Conservation (phyloP, 2,888 invertebrate species). For the Morpho deidamia region DNA sequence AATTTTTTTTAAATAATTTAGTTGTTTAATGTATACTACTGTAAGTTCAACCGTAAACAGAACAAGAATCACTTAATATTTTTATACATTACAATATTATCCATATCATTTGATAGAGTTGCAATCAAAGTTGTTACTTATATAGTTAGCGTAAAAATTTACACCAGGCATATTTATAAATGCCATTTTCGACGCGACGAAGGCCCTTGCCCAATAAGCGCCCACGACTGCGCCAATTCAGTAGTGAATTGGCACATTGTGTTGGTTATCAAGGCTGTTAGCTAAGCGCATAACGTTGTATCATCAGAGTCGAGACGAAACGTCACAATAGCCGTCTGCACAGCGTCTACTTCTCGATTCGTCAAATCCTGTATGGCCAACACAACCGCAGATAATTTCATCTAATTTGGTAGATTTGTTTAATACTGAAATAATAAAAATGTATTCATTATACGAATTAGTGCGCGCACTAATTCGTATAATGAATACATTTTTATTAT, state of each 20-base stretch:
- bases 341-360: conserved; percentile 60
- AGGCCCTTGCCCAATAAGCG: conserved; percentile 16
- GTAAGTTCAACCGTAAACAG: too few species aligned
- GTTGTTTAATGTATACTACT: too few species aligned
- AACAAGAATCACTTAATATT: too few species aligned
- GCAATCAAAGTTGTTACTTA: too few species aligned
- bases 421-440: background rate
- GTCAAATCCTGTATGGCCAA: conserved; percentile 22
- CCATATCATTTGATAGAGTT: too few species aligned
- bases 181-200: background rate
- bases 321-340: conserved; percentile 71
- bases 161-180: background rate
- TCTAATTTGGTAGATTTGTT: background rate
- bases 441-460: too few species aligned
- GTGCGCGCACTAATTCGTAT: background rate
- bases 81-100: too few species aligned
- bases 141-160: background rate
- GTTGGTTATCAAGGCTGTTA: conserved; percentile 25
- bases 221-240: conserved; percentile 58
- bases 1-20: too few species aligned
- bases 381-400: background rate
- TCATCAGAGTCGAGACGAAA: conserved; percentile 38
- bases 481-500: background rate
- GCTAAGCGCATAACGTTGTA: conserved; percentile 16
- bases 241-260: conserved; percentile 69